Evolutionary conservation across 2,113 vertebrate species (phyloP), one percentile per base, ranked within the genome.

Genomic region (Melozone crissalis): DNA sequence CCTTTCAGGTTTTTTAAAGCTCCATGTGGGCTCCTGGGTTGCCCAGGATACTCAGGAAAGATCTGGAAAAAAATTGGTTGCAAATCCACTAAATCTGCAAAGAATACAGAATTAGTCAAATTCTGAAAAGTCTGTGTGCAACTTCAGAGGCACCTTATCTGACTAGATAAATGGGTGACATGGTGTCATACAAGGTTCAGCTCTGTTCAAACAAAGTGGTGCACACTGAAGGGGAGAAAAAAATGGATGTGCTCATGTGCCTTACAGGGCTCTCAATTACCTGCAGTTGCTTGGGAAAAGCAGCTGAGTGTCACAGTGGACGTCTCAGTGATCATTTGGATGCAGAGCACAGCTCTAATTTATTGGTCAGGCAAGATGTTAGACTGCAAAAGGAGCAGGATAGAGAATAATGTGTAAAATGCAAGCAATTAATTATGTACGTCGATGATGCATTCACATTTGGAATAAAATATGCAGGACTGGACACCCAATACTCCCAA

Each of bases 301-400:
- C 72, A 92, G 84, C 82, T 83, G 95, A 94, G 84, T 69, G 83
- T 83, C 87, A 90, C 59, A 2, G 43, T 41, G 79, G 57, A 77
- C 0, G 1, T 71, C 85, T 72, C 72, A 67, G 31, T 33, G 47
- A 80, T 90, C 82, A 83, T 94, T 87, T 91, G 74, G 43, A 89
- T 87, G 84, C 91, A 95, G 68, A 88, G 46, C 93, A 85, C 78
- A 93, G 68, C 82, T 90, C 47, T 88, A 88, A 93, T 96, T 88
- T 90, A 86, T 92, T 84, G 87, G 82, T 74, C 68, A 77, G 52
- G 57, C 87, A 86, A 94, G 92, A 88, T 77, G 85, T 84, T 88
- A 81, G 68, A 28, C 57, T 93, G 65, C 27, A 90, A 74, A 94
- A 75, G 52, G 51, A 91, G 52, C 26, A 75, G 52, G 61, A 57